Base-by-base conservation (phyloP, 2,113 vertebrate genomes). In the Thermophis baileyi region DNA sequence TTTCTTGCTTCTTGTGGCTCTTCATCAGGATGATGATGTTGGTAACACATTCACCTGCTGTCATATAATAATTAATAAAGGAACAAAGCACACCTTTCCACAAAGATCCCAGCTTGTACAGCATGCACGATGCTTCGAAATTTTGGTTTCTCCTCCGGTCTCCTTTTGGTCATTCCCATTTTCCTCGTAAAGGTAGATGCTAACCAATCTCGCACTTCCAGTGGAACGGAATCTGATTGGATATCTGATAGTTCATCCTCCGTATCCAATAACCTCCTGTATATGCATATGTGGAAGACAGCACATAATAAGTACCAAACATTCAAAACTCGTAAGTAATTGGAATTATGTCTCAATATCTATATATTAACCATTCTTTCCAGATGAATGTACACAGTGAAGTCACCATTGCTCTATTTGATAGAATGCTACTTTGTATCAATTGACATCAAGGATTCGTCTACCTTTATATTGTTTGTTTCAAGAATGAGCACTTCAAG, bases 91-190 rank as follows among this genome's bases (percentile, higher is more conserved):
- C 96, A 99, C 98, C 98, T 98, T 96, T 99, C 98, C 53, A 99
- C 99, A 97, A 99, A 99, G 97, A 99, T 99, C 40, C 99, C 99
- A 91, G 99, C 99, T 94, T 99, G 99, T 85, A 99, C 99, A 47
- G 99, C 99, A 0, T 99, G 99, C 10, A 99, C 99, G 51, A 99
- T 99, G 97, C 98, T 99, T 92, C 99, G 98, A 97, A 99, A 99
- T 97, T 98, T 98, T 3, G 99, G 99, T 93, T 99, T 99, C 96
- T 99, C 99, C 94, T 99, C 99, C 0, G 98, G 98, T 50, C 98
- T 98, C 44, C 99, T 98, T 96, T 98, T 98, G 53, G 97, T 98
- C 97, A 99, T 98, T 88, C 99, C 99, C 99, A 99, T 99, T 98
- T 99, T 99, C 92, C 99, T 98, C 0, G 98, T 99, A 97, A 99